phyloP scores from a whole-genome alignment of 2,797 vertebrate genomes.

The Echeneis naucrates region DNA sequence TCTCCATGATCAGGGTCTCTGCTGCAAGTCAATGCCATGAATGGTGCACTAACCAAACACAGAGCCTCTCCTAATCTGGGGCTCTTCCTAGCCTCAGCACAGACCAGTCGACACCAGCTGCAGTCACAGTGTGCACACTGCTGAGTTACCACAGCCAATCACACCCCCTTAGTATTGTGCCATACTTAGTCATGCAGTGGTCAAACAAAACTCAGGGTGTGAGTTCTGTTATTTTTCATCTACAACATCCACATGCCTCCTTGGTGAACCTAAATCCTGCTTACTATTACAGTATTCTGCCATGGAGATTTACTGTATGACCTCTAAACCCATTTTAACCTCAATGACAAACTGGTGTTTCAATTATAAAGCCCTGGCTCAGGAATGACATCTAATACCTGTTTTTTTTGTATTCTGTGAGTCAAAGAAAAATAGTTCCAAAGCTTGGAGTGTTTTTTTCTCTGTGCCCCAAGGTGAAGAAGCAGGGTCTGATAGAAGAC shows the following conservation, averaged over 20 bases:
- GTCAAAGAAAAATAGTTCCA: too few species aligned
- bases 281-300: background rate
- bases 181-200: slow-evolving; percentile 40
- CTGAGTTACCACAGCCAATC: slow-evolving; percentile 28
- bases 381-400: too few species aligned
- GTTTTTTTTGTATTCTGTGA: too few species aligned
- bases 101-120: slow-evolving; percentile 44
- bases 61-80: slow-evolving; percentile 60
- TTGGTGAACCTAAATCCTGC: background rate
- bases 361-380: too few species aligned
- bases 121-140: slow-evolving; percentile 22
- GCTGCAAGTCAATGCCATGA: slow-evolving; percentile 62
- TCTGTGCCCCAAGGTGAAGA: slow-evolving; percentile 63
- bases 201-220: slow-evolving; percentile 17
- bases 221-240: background rate
- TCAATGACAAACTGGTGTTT: too few species aligned
- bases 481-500: slow-evolving; percentile 76
- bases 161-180: slow-evolving; percentile 33
- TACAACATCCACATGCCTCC: background rate
- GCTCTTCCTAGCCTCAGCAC: slow-evolving; percentile 43
- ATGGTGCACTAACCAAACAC: slow-evolving; percentile 68
- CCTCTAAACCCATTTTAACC: too few species aligned
- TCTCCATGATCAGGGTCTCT: slow-evolving; percentile 61
- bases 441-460: background rate
- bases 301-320: background rate